A percentile compares a stretch with the other conserved stretches of the same genome.
phyloP scores from a whole-genome alignment of 2,113 vertebrate genomes.

The Hipposideros armiger region DNA sequence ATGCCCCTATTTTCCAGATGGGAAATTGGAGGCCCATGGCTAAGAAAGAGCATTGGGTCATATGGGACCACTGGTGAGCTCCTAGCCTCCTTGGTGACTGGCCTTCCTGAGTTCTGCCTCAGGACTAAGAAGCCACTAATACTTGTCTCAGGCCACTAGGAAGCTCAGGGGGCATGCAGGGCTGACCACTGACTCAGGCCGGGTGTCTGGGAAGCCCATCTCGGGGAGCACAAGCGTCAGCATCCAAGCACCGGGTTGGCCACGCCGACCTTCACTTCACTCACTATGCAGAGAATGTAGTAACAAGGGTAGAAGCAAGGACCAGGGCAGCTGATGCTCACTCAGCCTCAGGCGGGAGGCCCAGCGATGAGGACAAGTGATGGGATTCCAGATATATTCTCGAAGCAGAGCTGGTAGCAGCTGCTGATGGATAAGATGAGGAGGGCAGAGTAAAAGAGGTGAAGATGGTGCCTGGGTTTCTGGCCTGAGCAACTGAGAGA shows the following conservation, averaged over 20 bases:
- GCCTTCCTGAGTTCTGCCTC: background rate
- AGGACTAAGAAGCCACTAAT: too few species aligned
- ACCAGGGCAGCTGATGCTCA: background rate
- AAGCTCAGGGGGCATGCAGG: background rate
- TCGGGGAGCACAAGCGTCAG: too few species aligned
- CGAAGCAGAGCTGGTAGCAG: background rate
- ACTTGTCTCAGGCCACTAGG: background rate
- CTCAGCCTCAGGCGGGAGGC: background rate
- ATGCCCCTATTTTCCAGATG: background rate
- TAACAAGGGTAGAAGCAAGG: background rate
- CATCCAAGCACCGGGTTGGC: background rate
- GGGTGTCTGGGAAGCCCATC: background rate
- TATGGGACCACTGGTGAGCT: rapidly evolving
- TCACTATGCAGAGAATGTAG: too few species aligned
- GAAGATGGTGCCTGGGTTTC: background rate
- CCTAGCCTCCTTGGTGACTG: background rate
- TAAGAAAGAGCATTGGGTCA: background rate
- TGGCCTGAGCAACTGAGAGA: background rate
- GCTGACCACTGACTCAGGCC: background rate
- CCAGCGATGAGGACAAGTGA: too few species aligned
- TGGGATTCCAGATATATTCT: background rate
- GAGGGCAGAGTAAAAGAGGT: background rate
- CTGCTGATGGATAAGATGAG: rapidly evolving
- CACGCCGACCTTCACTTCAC: background rate
- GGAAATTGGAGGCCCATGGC: background rate